Evolutionary conservation across 2,797 vertebrate species (phyloP).

Genomic region (Ptychadena robeensis): DNA sequence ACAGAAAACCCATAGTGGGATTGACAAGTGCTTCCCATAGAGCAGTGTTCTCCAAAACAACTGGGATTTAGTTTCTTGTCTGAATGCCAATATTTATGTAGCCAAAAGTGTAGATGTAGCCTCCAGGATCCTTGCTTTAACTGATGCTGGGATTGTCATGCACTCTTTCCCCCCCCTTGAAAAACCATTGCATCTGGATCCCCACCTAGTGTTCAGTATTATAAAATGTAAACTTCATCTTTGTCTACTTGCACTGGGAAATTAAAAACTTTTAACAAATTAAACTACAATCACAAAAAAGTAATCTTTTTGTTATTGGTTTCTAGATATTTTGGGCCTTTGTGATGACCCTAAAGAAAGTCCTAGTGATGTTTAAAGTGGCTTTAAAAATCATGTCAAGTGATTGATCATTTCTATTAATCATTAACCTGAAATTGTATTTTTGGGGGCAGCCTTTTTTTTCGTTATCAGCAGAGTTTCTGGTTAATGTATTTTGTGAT

Average conservation of each 20-base stretch:
- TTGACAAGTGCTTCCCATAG: conserved; percentile 86
- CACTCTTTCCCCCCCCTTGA: conserved; percentile 76
- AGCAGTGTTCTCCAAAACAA: conserved; percentile 84
- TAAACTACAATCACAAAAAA: too few relatives aligned
- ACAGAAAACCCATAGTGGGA: conserved; percentile 88
- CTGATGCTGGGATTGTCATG: conserved; percentile 84
- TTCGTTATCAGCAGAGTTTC: not conserved
- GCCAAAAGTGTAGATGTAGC: conserved; percentile 89
- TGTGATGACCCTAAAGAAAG: too few relatives aligned
- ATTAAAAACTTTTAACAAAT: not conserved
- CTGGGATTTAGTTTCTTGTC: conserved; percentile 90
- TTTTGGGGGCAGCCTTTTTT: not conserved
- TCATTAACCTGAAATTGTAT: not conserved
- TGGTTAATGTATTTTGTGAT: not conserved
- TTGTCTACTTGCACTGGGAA: not conserved
- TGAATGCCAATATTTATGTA: conserved; percentile 93
- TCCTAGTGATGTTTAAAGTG: too few relatives aligned
- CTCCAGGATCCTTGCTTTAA: conserved; percentile 85
- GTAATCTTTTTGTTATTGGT: too few relatives aligned
- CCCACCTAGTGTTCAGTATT: conserved; percentile 91
- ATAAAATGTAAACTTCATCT: conserved; percentile 24
- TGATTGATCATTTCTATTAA: not conserved
- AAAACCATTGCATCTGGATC: conserved; percentile 88
- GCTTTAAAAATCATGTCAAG: too few relatives aligned
- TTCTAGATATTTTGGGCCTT: too few relatives aligned